These are phyloP conservation scores for Noctua janthina DNA, from an alignment of 2,888 invertebrate species.

Conservation along the genomic window DNA sequence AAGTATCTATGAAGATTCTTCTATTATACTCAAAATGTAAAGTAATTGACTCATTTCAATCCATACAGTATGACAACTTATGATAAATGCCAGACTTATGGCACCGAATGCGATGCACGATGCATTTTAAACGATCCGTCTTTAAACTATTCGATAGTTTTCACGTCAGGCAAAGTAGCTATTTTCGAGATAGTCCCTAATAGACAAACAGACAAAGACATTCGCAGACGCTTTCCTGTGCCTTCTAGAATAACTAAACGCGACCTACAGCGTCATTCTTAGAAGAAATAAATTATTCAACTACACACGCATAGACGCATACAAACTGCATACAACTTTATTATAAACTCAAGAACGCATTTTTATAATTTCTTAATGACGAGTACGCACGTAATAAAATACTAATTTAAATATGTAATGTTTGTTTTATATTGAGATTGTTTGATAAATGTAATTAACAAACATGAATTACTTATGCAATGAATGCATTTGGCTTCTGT, in stretches of 20 bases:
- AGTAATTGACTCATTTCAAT: constrained; percentile 17
- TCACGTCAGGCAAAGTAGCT: constrained; percentile 34
- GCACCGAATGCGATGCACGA: constrained; percentile 6
- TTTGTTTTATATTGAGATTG: constrained; percentile 47
- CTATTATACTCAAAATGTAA: not conserved
- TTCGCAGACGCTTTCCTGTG: constrained; percentile 48
- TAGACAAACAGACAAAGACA: constrained; percentile 45
- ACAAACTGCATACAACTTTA: constrained; percentile 51
- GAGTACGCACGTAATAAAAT: constrained; percentile 52
- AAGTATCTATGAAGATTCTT: not conserved
- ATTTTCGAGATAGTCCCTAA: constrained; percentile 29
- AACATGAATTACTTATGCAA: constrained; percentile 44
- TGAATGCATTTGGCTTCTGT: constrained; percentile 26
- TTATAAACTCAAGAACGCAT: constrained; percentile 33
- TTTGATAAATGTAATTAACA: constrained; percentile 48
- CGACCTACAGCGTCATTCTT: constrained; percentile 57
- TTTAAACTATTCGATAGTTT: constrained; percentile 38
- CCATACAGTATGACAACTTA: constrained; percentile 3
- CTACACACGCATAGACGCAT: constrained; percentile 34
- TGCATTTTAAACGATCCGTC: constrained; percentile 27
- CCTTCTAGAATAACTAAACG: constrained; percentile 50
- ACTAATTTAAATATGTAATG: constrained; percentile 37
- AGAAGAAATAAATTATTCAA: constrained; percentile 62
- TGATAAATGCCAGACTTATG: constrained; percentile 25
- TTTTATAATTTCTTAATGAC: constrained; percentile 56